These are phyloP conservation scores for Graphium colonna DNA, from an alignment of 2,888 invertebrate species.

Conservation along the genomic window DNA sequence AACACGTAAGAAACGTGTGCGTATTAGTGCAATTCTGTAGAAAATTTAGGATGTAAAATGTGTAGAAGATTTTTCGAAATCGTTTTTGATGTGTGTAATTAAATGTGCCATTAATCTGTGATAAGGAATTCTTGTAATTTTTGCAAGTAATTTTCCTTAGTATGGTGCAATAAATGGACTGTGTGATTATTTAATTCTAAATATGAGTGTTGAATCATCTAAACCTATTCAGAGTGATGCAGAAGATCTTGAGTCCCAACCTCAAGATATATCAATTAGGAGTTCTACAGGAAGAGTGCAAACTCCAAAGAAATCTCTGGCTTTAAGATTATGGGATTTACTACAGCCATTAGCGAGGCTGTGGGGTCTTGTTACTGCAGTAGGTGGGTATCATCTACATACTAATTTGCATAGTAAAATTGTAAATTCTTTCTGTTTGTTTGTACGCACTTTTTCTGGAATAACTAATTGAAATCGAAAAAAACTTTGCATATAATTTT, in stretches of 20 bases:
- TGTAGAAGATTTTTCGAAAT: no score
- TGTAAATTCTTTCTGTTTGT: no score
- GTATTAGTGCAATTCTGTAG: conserved; percentile 11
- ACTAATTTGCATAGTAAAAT: no score
- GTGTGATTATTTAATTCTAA: conserved; percentile 1
- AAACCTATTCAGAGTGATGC: conserved; percentile 40
- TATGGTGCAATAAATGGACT: conserved; percentile 15
- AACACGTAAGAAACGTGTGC: conserved; percentile 7
- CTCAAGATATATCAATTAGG: conserved; percentile 38
- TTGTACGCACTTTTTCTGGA: no score
- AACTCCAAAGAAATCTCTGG: conserved; percentile 53
- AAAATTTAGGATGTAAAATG: no score
- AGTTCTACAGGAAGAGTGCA: conserved; percentile 38
- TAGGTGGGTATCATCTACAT: conserved; percentile 50
- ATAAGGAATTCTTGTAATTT: no score
- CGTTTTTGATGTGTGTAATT: no score
- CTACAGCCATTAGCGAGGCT: conserved; percentile 67
- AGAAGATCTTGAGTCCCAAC: conserved; percentile 38
- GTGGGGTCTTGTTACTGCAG: conserved; percentile 68
- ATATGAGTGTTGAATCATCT: conserved; percentile 45
- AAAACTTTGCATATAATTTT: no score
- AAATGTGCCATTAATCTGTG: no score
- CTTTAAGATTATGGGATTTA: conserved; percentile 64
- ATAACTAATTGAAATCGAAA: no score
- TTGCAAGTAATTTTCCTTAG: no score